Base-by-base conservation (phyloP, 2,797 vertebrate species). In the Orientallactaga sibirica region DNA sequence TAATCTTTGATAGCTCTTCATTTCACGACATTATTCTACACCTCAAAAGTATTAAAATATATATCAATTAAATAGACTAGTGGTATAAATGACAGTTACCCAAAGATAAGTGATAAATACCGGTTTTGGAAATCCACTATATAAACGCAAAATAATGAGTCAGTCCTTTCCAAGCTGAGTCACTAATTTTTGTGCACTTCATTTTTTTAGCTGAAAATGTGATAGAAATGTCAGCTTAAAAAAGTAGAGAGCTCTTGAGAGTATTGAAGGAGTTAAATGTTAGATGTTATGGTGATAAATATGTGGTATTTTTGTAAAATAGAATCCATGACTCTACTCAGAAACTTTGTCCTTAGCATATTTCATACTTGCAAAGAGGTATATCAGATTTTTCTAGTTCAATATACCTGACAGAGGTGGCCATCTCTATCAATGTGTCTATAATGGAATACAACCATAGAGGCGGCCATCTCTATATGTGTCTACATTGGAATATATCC, bases 41-140 rank as follows among this genome's bases (percentile, higher is more conserved):
- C 18, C 20, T 22, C 74, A 5, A 77, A 2, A 6, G 66, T 15
- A 64, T 82, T 58, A 16, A 20, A 48, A 48, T 18, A 43, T 24
- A 29, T 20, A 62, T 12, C 27, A 74, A 18, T 58, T n/a, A 25
- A 78, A 61, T 43, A 78, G 16, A 6, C 48, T 70, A 7, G 24
- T 33, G 16, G 20, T 66, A 25, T 25, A 8, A 7, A 11, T 64
- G 33, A 29, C 3, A 62, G 27, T 20, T 15, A 80, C 12, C 24
- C 0, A 10, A n/a, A 7, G 14, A 4, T 15, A 66, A 6, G 18
- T 2, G 5, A 29, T 29, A 83, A 22, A 64, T 48, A 1, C 22
- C 16, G 3, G 6, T 37, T 58, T 4, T 41, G 14, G 20, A 82
- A 76, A 76, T 22, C 12, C 19, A 81, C 27, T 68, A 11, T 43